These are phyloP conservation scores for Falco rusticolus DNA, from an alignment of 2,797 vertebrate species.

Conservation along the genomic window DNA sequence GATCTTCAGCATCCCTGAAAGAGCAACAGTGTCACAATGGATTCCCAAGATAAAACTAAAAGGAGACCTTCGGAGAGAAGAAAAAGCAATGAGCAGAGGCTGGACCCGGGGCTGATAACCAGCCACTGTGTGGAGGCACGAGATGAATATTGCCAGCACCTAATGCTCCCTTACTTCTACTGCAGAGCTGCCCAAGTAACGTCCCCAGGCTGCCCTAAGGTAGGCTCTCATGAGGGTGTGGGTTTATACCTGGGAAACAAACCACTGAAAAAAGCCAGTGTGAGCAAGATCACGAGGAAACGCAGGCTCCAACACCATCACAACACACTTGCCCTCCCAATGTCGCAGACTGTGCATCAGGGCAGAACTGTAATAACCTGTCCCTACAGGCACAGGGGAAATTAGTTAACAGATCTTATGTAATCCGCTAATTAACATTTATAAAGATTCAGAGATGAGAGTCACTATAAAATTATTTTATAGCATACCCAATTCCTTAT, in stretches of 20 bases:
- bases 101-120: background rate
- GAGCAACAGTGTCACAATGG: background rate
- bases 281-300: background rate
- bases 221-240: background rate
- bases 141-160: background rate
- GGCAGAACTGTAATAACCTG: background rate
- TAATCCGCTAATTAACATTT: conserved; percentile 10
- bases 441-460: background rate
- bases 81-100: background rate
- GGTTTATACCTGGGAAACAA: background rate
- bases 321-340: background rate
- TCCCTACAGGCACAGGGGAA: conserved; percentile 28
- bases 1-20: background rate
- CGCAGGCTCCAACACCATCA: background rate
- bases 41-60: background rate
- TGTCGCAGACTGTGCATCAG: background rate
- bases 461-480: background rate
- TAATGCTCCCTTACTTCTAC: background rate
- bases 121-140: background rate
- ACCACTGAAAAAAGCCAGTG: fast-evolving
- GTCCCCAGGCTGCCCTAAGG: background rate
- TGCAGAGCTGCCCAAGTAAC: background rate
- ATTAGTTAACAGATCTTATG: background rate
- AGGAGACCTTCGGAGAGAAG: fast-evolving
- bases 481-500: background rate